phyloP scores from a whole-genome alignment of 2,113 vertebrate genomes.

The Bos javanicus region DNA sequence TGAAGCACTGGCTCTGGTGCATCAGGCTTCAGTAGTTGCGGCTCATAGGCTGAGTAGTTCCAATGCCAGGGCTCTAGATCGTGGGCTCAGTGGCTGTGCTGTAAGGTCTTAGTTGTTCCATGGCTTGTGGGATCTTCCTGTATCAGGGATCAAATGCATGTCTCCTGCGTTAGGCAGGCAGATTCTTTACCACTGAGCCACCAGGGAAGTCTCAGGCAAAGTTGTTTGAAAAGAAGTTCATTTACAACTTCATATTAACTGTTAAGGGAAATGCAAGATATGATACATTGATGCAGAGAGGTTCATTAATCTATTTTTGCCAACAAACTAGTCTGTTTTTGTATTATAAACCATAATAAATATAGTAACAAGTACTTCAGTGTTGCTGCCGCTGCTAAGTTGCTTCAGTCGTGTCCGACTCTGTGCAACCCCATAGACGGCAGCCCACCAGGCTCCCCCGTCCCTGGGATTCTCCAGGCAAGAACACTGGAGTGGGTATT shows the following conservation, averaged over 20 bases:
- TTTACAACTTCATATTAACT: background rate
- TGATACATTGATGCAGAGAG: background rate
- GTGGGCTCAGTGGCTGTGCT: background rate
- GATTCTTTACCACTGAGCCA: background rate
- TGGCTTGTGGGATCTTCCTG: background rate
- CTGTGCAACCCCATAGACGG: too few relatives aligned
- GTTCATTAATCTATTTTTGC: background rate
- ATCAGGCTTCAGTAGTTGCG: fast-evolving
- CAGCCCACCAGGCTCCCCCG: too few relatives aligned
- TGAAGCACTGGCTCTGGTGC: background rate
- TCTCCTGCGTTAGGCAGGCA: background rate
- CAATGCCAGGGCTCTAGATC: background rate
- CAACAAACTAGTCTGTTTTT: background rate
- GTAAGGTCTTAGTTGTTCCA: background rate
- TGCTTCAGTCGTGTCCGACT: too few relatives aligned
- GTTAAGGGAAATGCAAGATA: background rate
- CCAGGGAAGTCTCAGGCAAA: background rate
- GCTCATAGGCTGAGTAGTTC: background rate
- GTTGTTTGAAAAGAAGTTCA: background rate
- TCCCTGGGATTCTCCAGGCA: too few relatives aligned
- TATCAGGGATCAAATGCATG: background rate
- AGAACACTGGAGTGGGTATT: too few relatives aligned
- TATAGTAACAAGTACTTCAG: background rate
- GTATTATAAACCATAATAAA: background rate
- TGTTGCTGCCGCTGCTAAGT: background rate